Evolutionary conservation across 2,113 vertebrate species (phyloP), one percentile per base, ranked within the genome.

Genomic region (Siniperca chuatsi): DNA sequence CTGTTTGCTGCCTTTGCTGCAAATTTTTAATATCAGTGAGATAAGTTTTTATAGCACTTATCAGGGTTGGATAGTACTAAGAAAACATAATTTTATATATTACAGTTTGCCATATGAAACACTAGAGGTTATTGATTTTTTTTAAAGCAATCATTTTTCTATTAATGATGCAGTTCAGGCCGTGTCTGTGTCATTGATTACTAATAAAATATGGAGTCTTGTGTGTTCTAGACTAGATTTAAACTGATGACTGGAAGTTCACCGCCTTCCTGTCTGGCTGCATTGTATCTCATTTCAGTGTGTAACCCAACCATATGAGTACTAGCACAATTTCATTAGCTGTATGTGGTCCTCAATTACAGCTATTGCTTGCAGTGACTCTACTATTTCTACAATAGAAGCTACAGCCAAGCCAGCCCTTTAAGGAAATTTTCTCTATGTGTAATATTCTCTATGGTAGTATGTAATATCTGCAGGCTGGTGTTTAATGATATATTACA

Each of bases 271-370:
- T 69, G 57, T 85, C 55, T 60, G 44, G 13, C 50, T 76, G 18
- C n/a, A 55, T 33, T 76, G 85, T 71, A 69, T 93, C 84, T 78
- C 33, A 1, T 93, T 89, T 86, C 89, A 91, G 60, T 55, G 65
- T 90, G 82, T 91, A 92, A 91, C 83, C 37, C 57, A 87, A 86
- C 50, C 82, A 85, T 48, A 62, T 78, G 77, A 64, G 81, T 77
- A 64, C 55, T 61, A 71, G 65, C 48, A 74, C 74, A 61, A 60
- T 78, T 83, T 85, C 87, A 82, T 88, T 70, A 90, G 76, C 57
- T 76, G 62, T 67, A 73, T 72, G 72, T n/a, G 67, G 33, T 50
- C 66, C 69, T 67, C 44, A 40, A 10, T 77, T 70, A 79, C 62
- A 78, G 33, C 79, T 61, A 68, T 68, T 75, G 57, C 64, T 86